Percentiles rank a stretch among this genome's conserved stretches.
These are phyloP conservation scores for Galaxias olidus DNA, from an alignment of 2,797 vertebrate genomes.

Conservation along the genomic window DNA sequence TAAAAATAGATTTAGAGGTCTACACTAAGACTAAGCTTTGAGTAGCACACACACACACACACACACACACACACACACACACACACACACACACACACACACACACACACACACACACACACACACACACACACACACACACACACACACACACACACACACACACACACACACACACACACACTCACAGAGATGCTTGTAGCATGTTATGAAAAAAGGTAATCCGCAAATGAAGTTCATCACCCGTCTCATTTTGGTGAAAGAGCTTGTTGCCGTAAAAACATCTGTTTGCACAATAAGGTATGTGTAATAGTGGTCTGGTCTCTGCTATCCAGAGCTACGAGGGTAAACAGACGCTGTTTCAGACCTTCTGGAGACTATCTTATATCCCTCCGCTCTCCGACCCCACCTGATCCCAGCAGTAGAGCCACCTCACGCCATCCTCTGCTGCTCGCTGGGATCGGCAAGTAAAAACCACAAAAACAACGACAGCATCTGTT, in stretches of 20 bases:
- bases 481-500: slow-evolving; percentile 26
- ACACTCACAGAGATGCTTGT: slow-evolving; percentile 25
- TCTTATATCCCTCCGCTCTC: slow-evolving; percentile 7
- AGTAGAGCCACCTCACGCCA: slow-evolving; percentile 7
- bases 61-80: slow-evolving; percentile 25
- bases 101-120: slow-evolving; percentile 31
- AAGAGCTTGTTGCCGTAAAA: neutral
- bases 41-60: slow-evolving; percentile 40
- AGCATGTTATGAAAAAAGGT: slow-evolving; percentile 5
- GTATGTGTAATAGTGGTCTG: neutral
- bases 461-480: neutral
- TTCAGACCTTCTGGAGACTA: neutral
- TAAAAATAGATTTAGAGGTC: slow-evolving; percentile 58
- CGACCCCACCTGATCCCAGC: neutral
- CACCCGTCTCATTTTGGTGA: neutral
- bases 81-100: slow-evolving; percentile 34
- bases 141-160: slow-evolving; percentile 1
- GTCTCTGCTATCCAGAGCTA: neutral
- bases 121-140: slow-evolving; percentile 28
- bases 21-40: slow-evolving; percentile 18
- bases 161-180: slow-evolving; percentile 11
- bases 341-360: neutral
- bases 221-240: neutral
- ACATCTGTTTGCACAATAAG: neutral
- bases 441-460: too few relatives aligned